Base-by-base conservation (phyloP, 2,113 vertebrate genomes). In the Mustela nigripes region DNA sequence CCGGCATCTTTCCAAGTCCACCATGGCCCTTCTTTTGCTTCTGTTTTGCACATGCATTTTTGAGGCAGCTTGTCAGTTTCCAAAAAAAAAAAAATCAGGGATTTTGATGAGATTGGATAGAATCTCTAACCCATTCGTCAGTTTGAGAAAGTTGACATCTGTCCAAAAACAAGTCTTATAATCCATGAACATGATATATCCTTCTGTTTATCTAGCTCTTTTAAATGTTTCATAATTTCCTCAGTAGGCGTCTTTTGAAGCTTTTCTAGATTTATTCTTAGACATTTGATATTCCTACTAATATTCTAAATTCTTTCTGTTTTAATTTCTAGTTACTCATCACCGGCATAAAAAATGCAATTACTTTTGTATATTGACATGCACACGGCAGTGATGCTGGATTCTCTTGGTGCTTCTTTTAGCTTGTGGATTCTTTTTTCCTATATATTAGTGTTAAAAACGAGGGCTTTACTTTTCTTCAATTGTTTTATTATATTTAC, bases 211-310 rank as follows among this genome's bases (percentile, higher is more conserved):
- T 53, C 11, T 36, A 53, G 65, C 12, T 22, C 50, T 90, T 93
- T 11, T 15, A 22, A 18, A 62, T 28, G 33, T n/a, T 50, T n/a
- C 58, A 3, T 60, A n/a, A 67, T 92, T 95, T 82, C 50, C 65
- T 76, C 15, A 62, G 3, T 42, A 78, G 33, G 10, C 78, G 31
- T 71, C 33, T 56, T 15, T 1, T 4, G 28, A 8, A 45, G 69
- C 21, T 87, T 74, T 33, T 53, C 76, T 90, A 96, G 67, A 71
- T 86, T 82, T n/a, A 89, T 76, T 89, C 85, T 80, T 62, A 16
- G 24, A 12, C 65, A 48, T 60, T 48, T 45, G 22, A 14, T 76
- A 62, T 81, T 90, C 65, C 39, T 89, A 60, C 39, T 67, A 78
- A 78, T 67, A 90, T 62, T n/a, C 16, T 31, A 56, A n/a, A 2